Conservation (phyloP, 2,888 invertebrate species). For the Ditula angustiorana region DNA sequence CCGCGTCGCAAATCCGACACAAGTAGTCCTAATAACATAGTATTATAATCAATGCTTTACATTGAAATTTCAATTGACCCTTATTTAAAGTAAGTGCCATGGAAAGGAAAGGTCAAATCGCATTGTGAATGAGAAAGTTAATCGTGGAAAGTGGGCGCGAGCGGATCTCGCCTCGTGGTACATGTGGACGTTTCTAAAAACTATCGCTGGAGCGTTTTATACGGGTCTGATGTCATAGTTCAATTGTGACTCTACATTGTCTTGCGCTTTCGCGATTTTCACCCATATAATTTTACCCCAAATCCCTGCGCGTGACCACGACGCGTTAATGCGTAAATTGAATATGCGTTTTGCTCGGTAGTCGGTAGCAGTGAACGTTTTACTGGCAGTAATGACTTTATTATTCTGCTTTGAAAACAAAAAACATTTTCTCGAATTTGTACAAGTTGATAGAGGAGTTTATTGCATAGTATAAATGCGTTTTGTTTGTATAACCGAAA, state of each 20-base stretch:
- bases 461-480: no score
- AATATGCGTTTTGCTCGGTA: no score
- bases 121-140: constrained; percentile 83
- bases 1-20: constrained; percentile 19
- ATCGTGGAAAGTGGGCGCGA: constrained; percentile 81
- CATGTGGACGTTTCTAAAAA: constrained; percentile 70
- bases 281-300: neutral
- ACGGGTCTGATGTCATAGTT: constrained; percentile 34
- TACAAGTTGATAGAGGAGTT: no score
- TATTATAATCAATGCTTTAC: constrained; percentile 39
- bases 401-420: no score
- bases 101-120: constrained; percentile 81
- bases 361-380: no score
- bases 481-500: no score
- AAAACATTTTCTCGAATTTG: no score
- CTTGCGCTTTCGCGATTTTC: neutral
- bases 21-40: constrained; percentile 21
- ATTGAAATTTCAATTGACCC: constrained; percentile 63
- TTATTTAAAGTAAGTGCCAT: constrained; percentile 67
- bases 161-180: constrained; percentile 69
- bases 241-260: constrained; percentile 1
- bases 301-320: neutral
- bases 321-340: no score
- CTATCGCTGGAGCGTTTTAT: constrained; percentile 37
- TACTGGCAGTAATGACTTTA: no score